These are phyloP conservation scores for Hirtodrosophila trivittata DNA, from an alignment of 2,888 invertebrate genomes.

Conservation along the genomic window DNA sequence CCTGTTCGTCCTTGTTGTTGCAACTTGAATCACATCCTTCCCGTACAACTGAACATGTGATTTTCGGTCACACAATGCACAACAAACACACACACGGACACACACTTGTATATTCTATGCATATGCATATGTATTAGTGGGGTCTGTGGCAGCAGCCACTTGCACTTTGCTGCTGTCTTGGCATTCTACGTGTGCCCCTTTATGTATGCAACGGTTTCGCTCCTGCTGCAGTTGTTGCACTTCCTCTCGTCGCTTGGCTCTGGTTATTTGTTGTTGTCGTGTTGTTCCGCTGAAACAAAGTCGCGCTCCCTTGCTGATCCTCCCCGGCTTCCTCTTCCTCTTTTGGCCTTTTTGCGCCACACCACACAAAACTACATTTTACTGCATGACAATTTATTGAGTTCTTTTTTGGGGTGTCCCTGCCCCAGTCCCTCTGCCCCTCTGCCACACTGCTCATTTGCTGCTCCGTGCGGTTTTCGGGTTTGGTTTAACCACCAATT, in stretches of 20 bases:
- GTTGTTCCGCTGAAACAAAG: conserved; percentile 64
- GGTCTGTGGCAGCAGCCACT: conserved; percentile 44
- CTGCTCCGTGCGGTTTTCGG: conserved; percentile 54
- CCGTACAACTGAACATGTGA: conserved; percentile 81
- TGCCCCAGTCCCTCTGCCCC: not conserved
- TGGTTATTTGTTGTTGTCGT: conserved; percentile 32
- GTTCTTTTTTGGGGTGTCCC: conserved; percentile 59
- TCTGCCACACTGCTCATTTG: conserved; percentile 43
- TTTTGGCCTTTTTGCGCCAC: conserved; percentile 36
- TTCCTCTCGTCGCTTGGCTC: conserved; percentile 18
- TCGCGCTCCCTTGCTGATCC: conserved; percentile 42
- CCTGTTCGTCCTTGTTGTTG: conserved; percentile 39
- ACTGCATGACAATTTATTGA: conserved; percentile 80
- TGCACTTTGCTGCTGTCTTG: conserved; percentile 72
- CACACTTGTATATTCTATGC: conserved; percentile 6
- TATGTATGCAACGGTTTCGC: conserved; percentile 40
- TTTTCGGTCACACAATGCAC: conserved; percentile 76
- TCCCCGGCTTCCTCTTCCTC: not conserved
- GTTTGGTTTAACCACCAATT: conserved; percentile 21
- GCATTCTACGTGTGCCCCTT: conserved; percentile 65
- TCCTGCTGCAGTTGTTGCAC: conserved; percentile 22
- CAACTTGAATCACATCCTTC: conserved; percentile 83
- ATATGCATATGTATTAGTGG: conserved; percentile 29
- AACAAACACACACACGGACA: conserved; percentile 33
- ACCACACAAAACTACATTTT: conserved; percentile 69